Percentiles rank a stretch among this genome's conserved stretches.
phyloP scores from a whole-genome alignment of 1,140 invertebrate genomes.

The Polypedilum pembai region DNA sequence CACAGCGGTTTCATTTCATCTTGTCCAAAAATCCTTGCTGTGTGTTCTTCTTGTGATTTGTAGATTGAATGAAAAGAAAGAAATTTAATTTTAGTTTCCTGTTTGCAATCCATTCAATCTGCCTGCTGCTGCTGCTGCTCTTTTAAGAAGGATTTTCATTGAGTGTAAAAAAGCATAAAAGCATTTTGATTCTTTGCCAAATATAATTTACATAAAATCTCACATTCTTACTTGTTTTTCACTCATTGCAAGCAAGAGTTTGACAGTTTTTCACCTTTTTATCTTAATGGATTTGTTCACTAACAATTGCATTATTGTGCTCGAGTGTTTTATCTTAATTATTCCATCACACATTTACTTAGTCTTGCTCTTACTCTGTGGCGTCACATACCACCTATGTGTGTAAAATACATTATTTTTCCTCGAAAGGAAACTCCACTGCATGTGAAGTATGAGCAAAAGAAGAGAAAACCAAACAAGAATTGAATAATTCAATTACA shows the following conservation, averaged over 20 bases:
- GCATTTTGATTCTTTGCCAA: slow-evolving; percentile 26
- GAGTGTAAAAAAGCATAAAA: slow-evolving; percentile 20
- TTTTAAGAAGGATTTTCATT: neutral
- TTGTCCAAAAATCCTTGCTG: neutral
- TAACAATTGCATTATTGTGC: neutral
- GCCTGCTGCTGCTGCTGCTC: too few species aligned
- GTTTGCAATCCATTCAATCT: too few species aligned
- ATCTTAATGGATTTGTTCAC: slow-evolving; percentile 20
- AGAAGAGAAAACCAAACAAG: neutral
- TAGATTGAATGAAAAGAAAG: too few species aligned
- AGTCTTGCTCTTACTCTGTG: neutral
- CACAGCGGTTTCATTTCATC: slow-evolving; percentile 8
- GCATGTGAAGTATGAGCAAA: neutral
- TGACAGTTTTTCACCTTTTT: slow-evolving; percentile 21
- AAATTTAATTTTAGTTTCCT: too few species aligned
- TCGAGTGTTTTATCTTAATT: slow-evolving; percentile 20
- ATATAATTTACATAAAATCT: slow-evolving; percentile 24
- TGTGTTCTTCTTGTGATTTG: too few species aligned
- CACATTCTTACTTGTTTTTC: neutral
- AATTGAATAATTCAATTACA: slow-evolving; percentile 14
- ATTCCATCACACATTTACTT: slow-evolving; percentile 18
- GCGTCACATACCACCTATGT: neutral
- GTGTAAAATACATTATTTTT: neutral
- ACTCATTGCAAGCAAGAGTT: neutral
- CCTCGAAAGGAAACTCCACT: neutral